Conservation (phyloP, 2,113 vertebrate species). For the Isichthys henryi region DNA sequence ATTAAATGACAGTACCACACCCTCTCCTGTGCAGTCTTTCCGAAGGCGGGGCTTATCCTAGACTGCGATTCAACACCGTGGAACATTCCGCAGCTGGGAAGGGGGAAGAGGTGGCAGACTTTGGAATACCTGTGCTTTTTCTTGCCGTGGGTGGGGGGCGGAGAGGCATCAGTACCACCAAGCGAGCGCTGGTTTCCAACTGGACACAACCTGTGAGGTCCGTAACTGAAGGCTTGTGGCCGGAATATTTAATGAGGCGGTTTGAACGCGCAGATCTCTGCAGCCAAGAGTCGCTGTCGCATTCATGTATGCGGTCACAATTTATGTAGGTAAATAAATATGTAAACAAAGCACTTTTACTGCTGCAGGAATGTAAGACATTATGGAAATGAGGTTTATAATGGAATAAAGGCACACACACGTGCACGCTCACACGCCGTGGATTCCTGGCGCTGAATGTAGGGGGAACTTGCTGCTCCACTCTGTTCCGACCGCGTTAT, state of each 20-base stretch:
- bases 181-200: background rate
- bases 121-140: background rate
- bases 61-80: background rate
- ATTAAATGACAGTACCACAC: background rate
- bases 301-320: background rate
- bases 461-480: background rate
- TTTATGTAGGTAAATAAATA: slow-evolving; percentile 8
- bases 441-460: slow-evolving; percentile 17
- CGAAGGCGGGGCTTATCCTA: background rate
- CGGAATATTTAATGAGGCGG: background rate
- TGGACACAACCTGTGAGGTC: slow-evolving; percentile 14
- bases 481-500: slow-evolving; percentile 1
- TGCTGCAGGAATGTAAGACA: background rate
- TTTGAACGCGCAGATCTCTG: background rate
- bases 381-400: background rate
- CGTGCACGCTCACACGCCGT: background rate
- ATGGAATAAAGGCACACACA: background rate
- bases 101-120: background rate
- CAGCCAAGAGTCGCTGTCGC: background rate
- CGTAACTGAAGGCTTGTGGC: background rate
- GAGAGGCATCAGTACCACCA: background rate
- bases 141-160: background rate
- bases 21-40: background rate
- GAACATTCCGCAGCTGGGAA: background rate
- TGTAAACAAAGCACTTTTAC: background rate